Base-by-base conservation (phyloP, 2,888 invertebrate species). In the Trachelus iudaicus region DNA sequence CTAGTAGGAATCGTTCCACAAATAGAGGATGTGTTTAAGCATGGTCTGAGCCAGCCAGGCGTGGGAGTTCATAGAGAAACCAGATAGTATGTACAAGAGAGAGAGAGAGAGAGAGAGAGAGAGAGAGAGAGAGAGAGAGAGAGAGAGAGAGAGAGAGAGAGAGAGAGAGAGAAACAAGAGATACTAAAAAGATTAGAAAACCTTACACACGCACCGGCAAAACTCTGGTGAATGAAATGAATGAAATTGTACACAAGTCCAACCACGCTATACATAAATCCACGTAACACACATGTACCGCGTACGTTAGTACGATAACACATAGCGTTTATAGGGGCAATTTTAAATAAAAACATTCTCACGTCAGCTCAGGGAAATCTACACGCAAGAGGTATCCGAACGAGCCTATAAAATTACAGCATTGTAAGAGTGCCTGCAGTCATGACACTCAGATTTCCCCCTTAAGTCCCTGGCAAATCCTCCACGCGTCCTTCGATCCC, bases 1-100 rank as follows among this genome's bases (percentile, higher is more conserved):
- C 30, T 31, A 71, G 71, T 30, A 31, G 71, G 79, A 83, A 80
- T 80, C 79, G 78, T 56, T 83, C 76, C 69, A 79, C 56, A 80
- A 81, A 83, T 80, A 83, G 79, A 83, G 77, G 75, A 80, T 34
- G 77, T 83, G 80, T 80, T 79, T 34, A 34, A 11, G 3, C 71
- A 30, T 34, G 71, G 31, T 31, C 71, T 23, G 71, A 71, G 71
- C 34, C 71, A 23, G 23, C 23, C 56, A 56, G 23, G 56, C 23
- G 56, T 56, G 56, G 23, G 23, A 56, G 56, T 56, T 56, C 56
- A 56, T 56, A 56, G 56, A 56, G 56, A 23, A 56, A 56, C 23
- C 23, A 56, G 56, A 56, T 15, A 56, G 56, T 56, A 9, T 2
- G 23, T 23, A 9, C 23, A 23, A 56, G 9, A 56, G 23, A 56